Conservation (phyloP, 2,797 vertebrate species). For the Amazonetta brasiliensis region DNA sequence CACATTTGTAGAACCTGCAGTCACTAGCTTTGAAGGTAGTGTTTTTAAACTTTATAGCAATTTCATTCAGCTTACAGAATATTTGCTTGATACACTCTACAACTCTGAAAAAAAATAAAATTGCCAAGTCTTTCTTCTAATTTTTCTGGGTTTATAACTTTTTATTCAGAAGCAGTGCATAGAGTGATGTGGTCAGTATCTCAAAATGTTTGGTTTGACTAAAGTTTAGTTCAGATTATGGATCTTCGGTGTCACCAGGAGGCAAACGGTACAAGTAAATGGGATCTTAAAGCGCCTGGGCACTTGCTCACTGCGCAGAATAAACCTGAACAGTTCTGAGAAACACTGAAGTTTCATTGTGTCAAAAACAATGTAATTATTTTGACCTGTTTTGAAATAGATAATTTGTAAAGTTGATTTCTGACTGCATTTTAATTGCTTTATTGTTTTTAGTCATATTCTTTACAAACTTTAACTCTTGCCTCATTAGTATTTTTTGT, state of each 20-base stretch:
- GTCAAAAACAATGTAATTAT: background rate
- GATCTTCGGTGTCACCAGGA: background rate
- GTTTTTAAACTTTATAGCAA: background rate
- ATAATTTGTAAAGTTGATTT: background rate
- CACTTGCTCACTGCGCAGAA: fast-evolving
- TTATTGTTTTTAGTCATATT: background rate
- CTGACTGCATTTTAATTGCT: background rate
- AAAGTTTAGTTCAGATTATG: background rate
- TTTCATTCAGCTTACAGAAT: background rate
- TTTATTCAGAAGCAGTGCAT: background rate
- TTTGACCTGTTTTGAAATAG: background rate
- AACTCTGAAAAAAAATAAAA: fast-evolving
- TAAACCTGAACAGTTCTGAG: background rate
- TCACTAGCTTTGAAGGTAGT: background rate
- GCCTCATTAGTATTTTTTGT: background rate
- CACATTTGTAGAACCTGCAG: fast-evolving
- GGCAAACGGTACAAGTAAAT: background rate
- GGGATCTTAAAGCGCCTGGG: background rate
- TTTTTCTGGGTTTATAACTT: background rate
- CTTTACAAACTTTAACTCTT: background rate
- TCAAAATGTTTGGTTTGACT: background rate
- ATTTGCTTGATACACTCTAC: background rate
- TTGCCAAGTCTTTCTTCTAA: background rate
- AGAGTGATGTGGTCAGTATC: fast-evolving
- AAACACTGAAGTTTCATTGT: background rate